phyloP scores from a whole-genome alignment of 2,797 vertebrate genomes.

The Rhinoraja longicauda region DNA sequence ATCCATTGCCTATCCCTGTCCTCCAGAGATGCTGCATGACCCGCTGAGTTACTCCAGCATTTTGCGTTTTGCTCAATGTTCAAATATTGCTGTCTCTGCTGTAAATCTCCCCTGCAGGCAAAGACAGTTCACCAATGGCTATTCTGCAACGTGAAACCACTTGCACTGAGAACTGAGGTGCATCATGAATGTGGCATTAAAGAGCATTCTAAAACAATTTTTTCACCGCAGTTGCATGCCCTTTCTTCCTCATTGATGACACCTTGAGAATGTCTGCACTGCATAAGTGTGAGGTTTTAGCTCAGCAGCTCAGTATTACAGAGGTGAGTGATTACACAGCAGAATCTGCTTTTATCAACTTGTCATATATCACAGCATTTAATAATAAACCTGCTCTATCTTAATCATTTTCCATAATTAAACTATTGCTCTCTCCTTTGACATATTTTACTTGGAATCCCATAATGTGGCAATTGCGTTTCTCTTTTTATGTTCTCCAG shows the following conservation, averaged over 20 bases:
- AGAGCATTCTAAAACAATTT: background rate
- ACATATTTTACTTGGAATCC: background rate
- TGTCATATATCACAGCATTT: slow-evolving; percentile 11
- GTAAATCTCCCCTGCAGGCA: background rate
- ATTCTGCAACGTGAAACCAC: background rate
- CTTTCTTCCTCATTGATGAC: background rate
- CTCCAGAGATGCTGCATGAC: too few relatives aligned
- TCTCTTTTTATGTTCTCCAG: background rate
- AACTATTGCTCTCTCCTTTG: background rate
- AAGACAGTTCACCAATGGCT: background rate
- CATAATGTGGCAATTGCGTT: background rate
- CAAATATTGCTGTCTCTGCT: background rate
- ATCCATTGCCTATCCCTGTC: too few relatives aligned
- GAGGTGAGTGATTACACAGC: background rate
- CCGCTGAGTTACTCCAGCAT: too few relatives aligned
- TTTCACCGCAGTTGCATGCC: too few relatives aligned
- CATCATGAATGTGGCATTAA: background rate
- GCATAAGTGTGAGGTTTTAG: background rate
- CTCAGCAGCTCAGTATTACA: background rate
- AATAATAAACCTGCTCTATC: background rate
- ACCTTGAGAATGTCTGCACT: background rate
- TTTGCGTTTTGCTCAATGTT: background rate
- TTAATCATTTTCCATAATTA: slow-evolving; percentile 17
- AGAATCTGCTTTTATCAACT: background rate
- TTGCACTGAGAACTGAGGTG: background rate